phyloP scores from a whole-genome alignment of 1,140 invertebrate species.

The Oreohelix idahoensis region DNA sequence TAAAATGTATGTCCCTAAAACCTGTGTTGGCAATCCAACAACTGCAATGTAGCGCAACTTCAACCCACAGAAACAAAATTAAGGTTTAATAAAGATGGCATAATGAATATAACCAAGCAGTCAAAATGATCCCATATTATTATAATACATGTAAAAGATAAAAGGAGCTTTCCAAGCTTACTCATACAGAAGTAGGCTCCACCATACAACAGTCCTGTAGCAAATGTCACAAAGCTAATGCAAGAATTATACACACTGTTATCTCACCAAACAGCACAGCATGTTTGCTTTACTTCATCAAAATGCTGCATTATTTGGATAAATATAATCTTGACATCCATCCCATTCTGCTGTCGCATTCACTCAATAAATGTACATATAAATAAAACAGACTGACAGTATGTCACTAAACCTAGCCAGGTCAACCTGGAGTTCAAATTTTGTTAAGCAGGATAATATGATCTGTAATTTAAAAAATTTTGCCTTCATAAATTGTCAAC shows the following conservation, averaged over 20 bases:
- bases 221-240: background rate
- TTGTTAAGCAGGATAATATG: background rate
- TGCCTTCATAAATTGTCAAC: too few relatives aligned
- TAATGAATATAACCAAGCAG: background rate
- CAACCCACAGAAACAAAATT: background rate
- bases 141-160: background rate
- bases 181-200: background rate
- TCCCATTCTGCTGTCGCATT: background rate
- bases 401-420: background rate
- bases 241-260: background rate
- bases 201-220: background rate
- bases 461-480: too few relatives aligned
- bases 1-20: background rate
- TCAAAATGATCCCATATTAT: slow-evolving; percentile 6
- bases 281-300: background rate
- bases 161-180: background rate
- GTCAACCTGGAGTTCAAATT: background rate
- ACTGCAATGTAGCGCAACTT: too few relatives aligned
- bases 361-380: background rate
- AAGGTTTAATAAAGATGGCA: background rate
- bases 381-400: background rate
- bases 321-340: background rate
- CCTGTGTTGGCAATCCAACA: background rate
- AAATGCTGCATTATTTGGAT: background rate
- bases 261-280: background rate